Evolutionary conservation across 2,113 vertebrate species (phyloP).

Genomic region (Urocolius indicus): DNA sequence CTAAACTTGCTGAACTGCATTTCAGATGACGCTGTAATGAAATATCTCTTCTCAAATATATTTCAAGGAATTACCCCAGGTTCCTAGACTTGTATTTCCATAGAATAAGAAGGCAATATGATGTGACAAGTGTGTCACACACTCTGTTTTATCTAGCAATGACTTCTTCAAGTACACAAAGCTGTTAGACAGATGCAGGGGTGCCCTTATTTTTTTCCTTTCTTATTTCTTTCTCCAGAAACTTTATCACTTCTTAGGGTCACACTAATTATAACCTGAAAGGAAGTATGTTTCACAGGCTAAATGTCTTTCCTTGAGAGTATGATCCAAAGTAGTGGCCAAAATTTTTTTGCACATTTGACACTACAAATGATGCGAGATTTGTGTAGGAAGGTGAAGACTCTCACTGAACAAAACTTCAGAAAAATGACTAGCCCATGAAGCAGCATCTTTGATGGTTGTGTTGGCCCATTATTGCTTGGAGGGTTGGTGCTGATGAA

Average conservation of each 20-base stretch:
- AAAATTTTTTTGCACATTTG: background rate
- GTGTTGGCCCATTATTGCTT: background rate
- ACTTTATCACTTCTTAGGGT: background rate
- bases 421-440: background rate
- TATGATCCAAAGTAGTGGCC: background rate
- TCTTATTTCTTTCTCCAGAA: background rate
- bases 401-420: background rate
- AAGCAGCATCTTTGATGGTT: background rate
- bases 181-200: background rate
- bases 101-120: background rate
- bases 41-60: background rate
- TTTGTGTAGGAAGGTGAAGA: background rate
- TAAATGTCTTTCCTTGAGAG: background rate
- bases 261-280: background rate
- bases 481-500: background rate
- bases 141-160: background rate
- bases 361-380: background rate
- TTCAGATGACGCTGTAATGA: background rate
- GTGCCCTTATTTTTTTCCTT: background rate
- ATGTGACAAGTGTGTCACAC: background rate
- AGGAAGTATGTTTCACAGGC: background rate
- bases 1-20: conserved; percentile 28
- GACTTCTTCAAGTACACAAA: background rate
- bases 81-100: background rate
- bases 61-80: background rate